phyloP scores from a whole-genome alignment of 1,140 invertebrate species.

The Heterodera schachtii region DNA sequence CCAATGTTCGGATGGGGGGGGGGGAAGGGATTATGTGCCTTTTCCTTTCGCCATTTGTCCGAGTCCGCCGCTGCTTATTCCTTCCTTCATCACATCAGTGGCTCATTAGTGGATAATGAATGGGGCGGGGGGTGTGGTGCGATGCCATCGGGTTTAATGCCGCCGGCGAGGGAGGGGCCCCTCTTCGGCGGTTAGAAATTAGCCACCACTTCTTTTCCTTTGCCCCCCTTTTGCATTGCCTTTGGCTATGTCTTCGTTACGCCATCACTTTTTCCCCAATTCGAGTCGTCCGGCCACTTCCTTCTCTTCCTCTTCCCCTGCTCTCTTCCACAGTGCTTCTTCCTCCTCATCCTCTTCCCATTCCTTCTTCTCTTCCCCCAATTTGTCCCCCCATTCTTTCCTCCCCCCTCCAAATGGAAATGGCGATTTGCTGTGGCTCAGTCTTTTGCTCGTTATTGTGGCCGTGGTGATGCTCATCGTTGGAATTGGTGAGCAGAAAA shows the following conservation, averaged over 20 bases:
- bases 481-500: not conserved
- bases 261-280: not conserved
- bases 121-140: too few relatives aligned
- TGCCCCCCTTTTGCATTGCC: too few relatives aligned
- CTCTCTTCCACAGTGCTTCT: not conserved
- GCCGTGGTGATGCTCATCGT: constrained; percentile 22
- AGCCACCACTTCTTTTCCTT: too few relatives aligned
- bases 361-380: not conserved
- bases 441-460: constrained; percentile 23
- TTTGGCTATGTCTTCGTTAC: not conserved
- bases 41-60: too few relatives aligned
- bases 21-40: too few relatives aligned
- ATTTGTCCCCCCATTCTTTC: not conserved
- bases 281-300: not conserved
- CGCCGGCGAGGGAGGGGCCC: too few relatives aligned
- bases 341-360: not conserved
- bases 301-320: not conserved
- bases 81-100: too few relatives aligned
- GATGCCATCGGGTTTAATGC: too few relatives aligned
- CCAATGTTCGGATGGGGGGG: too few relatives aligned
- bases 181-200: too few relatives aligned
- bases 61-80: too few relatives aligned
- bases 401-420: not conserved
- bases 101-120: too few relatives aligned
- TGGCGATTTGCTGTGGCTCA: constrained; percentile 11